These are phyloP conservation scores for Microtus ochrogaster DNA, from an alignment of 2,113 vertebrate species.

Conservation along the genomic window DNA sequence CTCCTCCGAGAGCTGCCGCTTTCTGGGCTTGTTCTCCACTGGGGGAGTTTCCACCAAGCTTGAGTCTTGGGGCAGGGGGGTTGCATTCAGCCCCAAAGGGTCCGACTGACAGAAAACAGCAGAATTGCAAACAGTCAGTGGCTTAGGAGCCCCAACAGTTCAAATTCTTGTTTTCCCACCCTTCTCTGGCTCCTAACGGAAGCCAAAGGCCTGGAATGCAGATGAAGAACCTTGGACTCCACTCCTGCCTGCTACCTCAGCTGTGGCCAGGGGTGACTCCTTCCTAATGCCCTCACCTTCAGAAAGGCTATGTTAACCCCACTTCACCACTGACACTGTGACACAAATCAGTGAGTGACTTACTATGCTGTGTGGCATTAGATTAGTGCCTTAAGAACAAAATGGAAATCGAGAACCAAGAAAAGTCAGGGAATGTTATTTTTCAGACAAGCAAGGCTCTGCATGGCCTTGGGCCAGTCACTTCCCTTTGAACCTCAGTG, in stretches of 20 bases:
- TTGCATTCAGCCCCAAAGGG: constrained; percentile 96
- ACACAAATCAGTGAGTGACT: not conserved
- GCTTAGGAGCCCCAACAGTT: not conserved
- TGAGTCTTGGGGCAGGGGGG: constrained; percentile 91
- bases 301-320: not conserved
- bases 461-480: not conserved
- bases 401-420: not conserved
- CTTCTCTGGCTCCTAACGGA: not conserved
- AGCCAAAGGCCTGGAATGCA: not conserved
- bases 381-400: not conserved
- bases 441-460: not conserved
- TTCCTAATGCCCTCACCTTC: constrained; percentile 40
- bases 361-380: not conserved
- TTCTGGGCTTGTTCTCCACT: constrained; percentile 91
- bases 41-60: constrained; percentile 88
- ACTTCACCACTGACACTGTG: not conserved
- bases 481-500: not conserved
- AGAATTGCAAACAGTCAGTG: constrained; percentile 31
- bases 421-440: not conserved
- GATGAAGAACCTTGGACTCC: not conserved
- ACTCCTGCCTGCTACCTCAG: not conserved
- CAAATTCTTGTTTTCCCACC: not conserved
- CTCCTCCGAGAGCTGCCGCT: constrained; percentile 94
- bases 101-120: constrained; percentile 90
- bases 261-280: not conserved